Percentiles rank a stretch among this genome's conserved stretches.
These are phyloP conservation scores for Poeciliopsis presidionis DNA, from an alignment of 2,797 vertebrate species.

Conservation along the genomic window DNA sequence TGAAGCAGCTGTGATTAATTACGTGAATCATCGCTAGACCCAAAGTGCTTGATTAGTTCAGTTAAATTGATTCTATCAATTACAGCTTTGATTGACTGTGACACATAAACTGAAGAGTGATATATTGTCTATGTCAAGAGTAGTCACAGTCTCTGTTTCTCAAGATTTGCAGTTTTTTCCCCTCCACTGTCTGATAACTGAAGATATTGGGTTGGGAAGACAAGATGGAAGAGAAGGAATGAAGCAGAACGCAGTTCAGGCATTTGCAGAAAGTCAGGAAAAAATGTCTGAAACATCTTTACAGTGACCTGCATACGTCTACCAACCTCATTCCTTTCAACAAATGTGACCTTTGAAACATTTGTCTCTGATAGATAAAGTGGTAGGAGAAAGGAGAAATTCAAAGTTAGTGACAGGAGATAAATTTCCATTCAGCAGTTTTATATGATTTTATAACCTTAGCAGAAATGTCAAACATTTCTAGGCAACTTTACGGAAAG, in stretches of 20 bases:
- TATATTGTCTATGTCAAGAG: slow-evolving; percentile 14
- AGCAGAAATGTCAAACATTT: not conserved
- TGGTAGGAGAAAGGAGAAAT: not conserved
- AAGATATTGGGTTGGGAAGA: not conserved
- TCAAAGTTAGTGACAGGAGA: not conserved
- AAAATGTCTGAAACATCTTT: not conserved
- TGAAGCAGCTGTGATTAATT: slow-evolving; percentile 61
- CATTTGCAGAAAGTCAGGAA: not conserved
- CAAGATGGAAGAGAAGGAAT: not conserved
- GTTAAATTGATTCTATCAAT: slow-evolving; percentile 62
- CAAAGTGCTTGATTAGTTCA: slow-evolving; percentile 51
- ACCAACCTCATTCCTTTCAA: not conserved
- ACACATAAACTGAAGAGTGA: slow-evolving; percentile 48
- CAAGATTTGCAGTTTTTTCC: not conserved
- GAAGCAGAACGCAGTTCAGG: not conserved
- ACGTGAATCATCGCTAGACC: slow-evolving; percentile 50
- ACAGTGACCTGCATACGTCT: not conserved
- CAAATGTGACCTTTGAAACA: not conserved
- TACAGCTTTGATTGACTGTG: slow-evolving; percentile 60
- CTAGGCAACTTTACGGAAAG: not conserved
- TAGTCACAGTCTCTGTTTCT: slow-evolving; percentile 7
- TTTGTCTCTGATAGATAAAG: not conserved
- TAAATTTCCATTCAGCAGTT: not conserved
- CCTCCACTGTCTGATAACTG: slow-evolving; percentile 17
- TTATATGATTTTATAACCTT: not conserved